Evolutionary conservation across 1,140 invertebrate species (phyloP), one percentile per base, ranked within the genome.

Genomic region (Centruroides sculpturatus): DNA sequence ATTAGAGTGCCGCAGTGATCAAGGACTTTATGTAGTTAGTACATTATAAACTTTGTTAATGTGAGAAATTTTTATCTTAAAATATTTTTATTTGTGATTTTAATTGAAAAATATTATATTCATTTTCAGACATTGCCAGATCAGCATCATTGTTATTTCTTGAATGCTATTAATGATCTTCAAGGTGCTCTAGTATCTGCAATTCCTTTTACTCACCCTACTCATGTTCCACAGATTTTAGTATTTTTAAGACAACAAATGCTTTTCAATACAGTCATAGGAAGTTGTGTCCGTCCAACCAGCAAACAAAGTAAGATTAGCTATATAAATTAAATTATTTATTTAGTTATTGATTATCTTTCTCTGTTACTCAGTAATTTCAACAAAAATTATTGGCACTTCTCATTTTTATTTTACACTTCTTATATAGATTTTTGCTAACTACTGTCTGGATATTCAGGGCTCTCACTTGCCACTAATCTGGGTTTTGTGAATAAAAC

Each of bases 181-280:
- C 82, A 86, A 55, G 92, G 88, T 4, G 83, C 88, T 46, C 72
- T 92, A 67, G 83, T 96, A 13, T 79, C 80, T 23, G 85, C 82
- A 58, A 85, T 98, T 61, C 89, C 91, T 0, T 96, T 96, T 72
- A 92, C 89, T 3, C 92, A 96, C 77, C 92, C 92, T 3, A 85
- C 85, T 7, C 88, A 94, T 71, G 89, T 97, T n/a, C 84, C 91
- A 12, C 82, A 85, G 67, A 87, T 98, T 60, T 79, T 98, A 8
- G 81, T 83, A 35, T 82, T 82, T 64, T 78, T 98, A 3, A 77
- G 93, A 13, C 89, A 94, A 70, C 92, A 97, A 75, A 84, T 89
- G 5, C 77, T 94, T 1, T 96, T 96, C 72, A 97, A 95, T 74
- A 83, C 86, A 5, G 78, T 96, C 5, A 79, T 97, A 55, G 78